Evolutionary conservation across 2,888 invertebrate genomes (phyloP).

Genomic region (Hesperia comma): DNA sequence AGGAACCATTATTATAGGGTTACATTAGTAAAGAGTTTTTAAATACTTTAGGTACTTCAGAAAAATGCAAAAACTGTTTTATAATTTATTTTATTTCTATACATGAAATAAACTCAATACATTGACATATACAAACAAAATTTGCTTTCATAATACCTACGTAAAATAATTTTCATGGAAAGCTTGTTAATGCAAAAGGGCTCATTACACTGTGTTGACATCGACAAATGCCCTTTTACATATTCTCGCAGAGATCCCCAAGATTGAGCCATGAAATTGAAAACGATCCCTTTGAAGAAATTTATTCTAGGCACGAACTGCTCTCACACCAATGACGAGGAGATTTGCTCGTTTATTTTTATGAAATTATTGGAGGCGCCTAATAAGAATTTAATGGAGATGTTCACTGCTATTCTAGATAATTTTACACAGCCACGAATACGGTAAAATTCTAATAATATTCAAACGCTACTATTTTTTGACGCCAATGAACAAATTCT

Average conservation of each 20-base stretch:
- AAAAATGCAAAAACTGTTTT: no score
- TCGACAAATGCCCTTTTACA: conserved; percentile 83
- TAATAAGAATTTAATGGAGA: conserved; percentile 28
- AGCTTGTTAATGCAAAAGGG: conserved; percentile 71
- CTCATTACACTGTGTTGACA: conserved; percentile 82
- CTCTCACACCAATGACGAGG: conserved; percentile 75
- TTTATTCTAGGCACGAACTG: conserved; percentile 83
- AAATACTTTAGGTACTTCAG: no score
- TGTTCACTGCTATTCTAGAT: conserved; percentile 13
- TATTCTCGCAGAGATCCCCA: conserved; percentile 81
- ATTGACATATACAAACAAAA: no score
- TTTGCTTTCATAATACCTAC: not conserved
- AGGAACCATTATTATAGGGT: no score
- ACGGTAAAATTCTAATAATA: not conserved
- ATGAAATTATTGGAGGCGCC: conserved; percentile 77
- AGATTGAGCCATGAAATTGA: conserved; percentile 84
- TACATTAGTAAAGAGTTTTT: no score
- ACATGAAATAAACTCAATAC: no score
- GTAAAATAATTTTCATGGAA: conserved; percentile 16
- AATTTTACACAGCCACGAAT: not conserved
- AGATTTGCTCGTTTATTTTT: conserved; percentile 83
- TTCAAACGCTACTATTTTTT: not conserved
- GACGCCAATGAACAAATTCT: not conserved
- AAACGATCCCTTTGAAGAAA: conserved; percentile 83
- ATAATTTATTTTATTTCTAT: no score